phyloP scores from a whole-genome alignment of 2,888 invertebrate genomes.

The Pasiphila rectangulata region DNA sequence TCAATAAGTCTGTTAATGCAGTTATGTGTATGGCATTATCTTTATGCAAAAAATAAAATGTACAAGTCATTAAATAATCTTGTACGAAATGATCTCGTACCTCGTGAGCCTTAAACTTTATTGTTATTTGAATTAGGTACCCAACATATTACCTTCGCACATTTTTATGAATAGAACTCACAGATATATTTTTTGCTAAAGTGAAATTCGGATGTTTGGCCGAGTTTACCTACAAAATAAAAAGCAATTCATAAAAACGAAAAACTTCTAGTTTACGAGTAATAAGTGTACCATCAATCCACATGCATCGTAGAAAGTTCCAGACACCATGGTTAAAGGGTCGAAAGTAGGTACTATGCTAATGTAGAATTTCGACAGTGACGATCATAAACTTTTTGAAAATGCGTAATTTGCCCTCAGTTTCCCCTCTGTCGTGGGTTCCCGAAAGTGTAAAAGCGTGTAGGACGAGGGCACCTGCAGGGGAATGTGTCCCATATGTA shows the following conservation, averaged over 20 bases:
- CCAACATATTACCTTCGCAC: too few relatives aligned
- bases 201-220: background rate
- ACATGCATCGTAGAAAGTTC: slow-evolving; percentile 8
- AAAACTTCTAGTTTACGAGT: background rate
- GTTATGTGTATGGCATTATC: too few relatives aligned
- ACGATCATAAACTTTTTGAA: slow-evolving; percentile 48
- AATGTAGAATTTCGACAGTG: slow-evolving; percentile 42
- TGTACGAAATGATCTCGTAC: too few relatives aligned
- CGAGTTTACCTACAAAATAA: background rate
- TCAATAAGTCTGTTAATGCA: too few relatives aligned
- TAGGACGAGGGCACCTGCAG: slow-evolving; percentile 51
- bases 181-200: background rate
- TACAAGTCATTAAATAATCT: too few relatives aligned
- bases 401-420: slow-evolving; percentile 33
- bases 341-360: slow-evolving; percentile 10
- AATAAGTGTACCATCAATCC: slow-evolving; percentile 5
- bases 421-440: slow-evolving; percentile 45
- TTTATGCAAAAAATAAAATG: too few relatives aligned
- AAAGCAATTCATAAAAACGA: background rate
- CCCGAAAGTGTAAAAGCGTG: slow-evolving; percentile 72
- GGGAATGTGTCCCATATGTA: slow-evolving; percentile 60
- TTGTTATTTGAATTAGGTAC: too few relatives aligned
- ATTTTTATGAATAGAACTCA: too few relatives aligned
- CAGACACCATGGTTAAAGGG: slow-evolving; percentile 7
- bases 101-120: too few relatives aligned